phyloP scores from a whole-genome alignment of 1,140 invertebrate genomes.

The Condylostylus longicornis region DNA sequence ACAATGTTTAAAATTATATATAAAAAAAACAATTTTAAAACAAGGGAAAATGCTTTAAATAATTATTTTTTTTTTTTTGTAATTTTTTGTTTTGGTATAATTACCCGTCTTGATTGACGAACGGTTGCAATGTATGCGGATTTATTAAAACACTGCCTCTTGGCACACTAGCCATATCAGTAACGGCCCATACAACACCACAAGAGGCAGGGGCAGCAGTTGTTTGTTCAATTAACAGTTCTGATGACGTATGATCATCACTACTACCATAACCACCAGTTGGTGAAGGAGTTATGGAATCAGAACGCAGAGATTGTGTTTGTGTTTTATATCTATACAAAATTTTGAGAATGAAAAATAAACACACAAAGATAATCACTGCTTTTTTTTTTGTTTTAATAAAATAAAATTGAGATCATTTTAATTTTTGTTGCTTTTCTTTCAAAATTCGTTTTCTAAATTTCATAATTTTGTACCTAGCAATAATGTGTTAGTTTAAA shows the following conservation, averaged over 20 bases:
- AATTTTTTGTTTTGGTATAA: conserved; percentile 27
- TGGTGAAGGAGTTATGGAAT: conserved; percentile 57
- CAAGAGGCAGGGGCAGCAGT: conserved; percentile 8
- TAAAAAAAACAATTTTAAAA: neutral
- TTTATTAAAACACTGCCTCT: conserved; percentile 74
- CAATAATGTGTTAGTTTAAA: no score
- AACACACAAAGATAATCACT: no score
- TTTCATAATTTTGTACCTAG: no score
- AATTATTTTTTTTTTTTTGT: conserved; percentile 4
- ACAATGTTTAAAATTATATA: no score
- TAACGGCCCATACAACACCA: conserved; percentile 67
- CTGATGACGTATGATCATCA: conserved; percentile 25
- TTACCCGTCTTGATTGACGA: conserved; percentile 48
- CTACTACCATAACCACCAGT: conserved; percentile 40
- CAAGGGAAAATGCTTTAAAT: neutral
- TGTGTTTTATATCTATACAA: conserved; percentile 35
- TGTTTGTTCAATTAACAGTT: conserved; percentile 8
- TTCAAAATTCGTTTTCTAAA: no score
- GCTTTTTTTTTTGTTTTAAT: no score
- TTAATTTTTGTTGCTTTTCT: no score
- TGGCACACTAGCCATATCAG: conserved; percentile 64
- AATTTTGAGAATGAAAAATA: no score
- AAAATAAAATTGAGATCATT: no score
- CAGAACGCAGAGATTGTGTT: conserved; percentile 54
- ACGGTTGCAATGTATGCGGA: conserved; percentile 53